Conservation (phyloP, 2,888 invertebrate genomes). For the Cantharis flavilabris region DNA sequence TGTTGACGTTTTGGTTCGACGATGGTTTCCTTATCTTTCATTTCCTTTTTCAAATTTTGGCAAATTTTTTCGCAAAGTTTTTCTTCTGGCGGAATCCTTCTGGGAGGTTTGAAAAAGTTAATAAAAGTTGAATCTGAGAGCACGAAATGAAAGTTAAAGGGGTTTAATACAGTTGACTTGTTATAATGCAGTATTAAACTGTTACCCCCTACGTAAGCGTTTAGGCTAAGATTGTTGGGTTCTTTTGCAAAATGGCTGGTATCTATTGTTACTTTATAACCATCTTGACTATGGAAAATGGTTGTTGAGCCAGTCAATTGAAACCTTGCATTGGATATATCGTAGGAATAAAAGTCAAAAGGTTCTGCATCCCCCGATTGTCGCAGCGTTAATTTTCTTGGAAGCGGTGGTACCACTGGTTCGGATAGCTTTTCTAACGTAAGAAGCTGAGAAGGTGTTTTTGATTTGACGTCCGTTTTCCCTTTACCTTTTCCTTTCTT, state of each 20-base stretch:
- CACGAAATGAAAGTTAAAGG: constrained; percentile 24
- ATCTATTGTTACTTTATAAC: constrained; percentile 22
- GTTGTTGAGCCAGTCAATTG: constrained; percentile 25
- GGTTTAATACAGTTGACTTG: not conserved
- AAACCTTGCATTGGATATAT: constrained; percentile 2
- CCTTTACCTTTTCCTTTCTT: not conserved
- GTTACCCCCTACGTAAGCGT: not conserved
- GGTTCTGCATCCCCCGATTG: constrained; percentile 1
- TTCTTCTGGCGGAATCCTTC: not conserved
- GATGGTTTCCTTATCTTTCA: not conserved
- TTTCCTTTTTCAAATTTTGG: not conserved
- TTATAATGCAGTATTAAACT: constrained; percentile 16
- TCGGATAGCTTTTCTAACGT: not conserved
- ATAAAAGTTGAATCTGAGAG: constrained; percentile 23
- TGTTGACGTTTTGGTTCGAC: constrained; percentile 7
- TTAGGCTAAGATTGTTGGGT: constrained; percentile 3
- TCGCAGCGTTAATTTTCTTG: constrained; percentile 1
- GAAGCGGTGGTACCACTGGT: not conserved
- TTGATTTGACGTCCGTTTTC: not conserved
- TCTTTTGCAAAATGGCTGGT: constrained; percentile 8
- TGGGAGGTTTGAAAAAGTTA: constrained; percentile 20
- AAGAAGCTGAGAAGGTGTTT: not conserved
- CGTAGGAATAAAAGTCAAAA: constrained; percentile 21
- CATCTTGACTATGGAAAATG: constrained; percentile 17
- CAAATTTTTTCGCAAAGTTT: constrained; percentile 19